Base-by-base conservation (phyloP, 2,113 vertebrate species). In the Eleginops maclovinus region DNA sequence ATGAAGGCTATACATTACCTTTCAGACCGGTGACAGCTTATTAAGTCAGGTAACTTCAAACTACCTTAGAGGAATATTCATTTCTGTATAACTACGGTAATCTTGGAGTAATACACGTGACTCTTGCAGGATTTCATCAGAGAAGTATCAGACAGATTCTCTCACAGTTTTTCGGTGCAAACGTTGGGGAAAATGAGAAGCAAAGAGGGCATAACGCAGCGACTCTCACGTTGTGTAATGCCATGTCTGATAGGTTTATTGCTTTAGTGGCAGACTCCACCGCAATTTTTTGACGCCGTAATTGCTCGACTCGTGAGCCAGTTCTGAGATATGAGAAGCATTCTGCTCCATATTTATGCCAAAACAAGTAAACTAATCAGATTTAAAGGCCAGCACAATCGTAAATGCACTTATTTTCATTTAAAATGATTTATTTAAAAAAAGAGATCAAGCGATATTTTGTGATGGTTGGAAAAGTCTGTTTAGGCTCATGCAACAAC, bases 331-430 rank as follows among this genome's bases (percentile, higher is more conserved):
- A 92, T 83, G 77, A 77, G 62, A 69, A 55, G 62, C 54, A 81
- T 82, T 86, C 71, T 49, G 43, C 82, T 83, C 46, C 21, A 3
- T 79, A 78, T 84, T 88, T 82, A 83, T 68, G 89, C 90, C 90
- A 92, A 91, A 85, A 87, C 66, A 92, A 91, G 86, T 89, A 89
- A 77, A 72, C 64, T 91, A 93, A 94, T 93, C 89, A 92, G 90
- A 94, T 91, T 69, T 73, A 77, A 62, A 67, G 59, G 71, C 78
- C 70, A 51, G 71, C 24, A 28, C 41, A 56, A 86, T 72, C 88
- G 79, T 54, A 77, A 86, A 85, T 53, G 46, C 67, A 71, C 67
- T 75, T 36, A 66, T 84, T 83, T 87, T 73, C 55, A 81, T 79
- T 63, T 9, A n/a, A 81, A 84, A 83, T 59, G 58, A 81, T 91